Evolutionary conservation across 2,113 vertebrate genomes (phyloP).

Genomic region (Eulacestoma nigropectus): DNA sequence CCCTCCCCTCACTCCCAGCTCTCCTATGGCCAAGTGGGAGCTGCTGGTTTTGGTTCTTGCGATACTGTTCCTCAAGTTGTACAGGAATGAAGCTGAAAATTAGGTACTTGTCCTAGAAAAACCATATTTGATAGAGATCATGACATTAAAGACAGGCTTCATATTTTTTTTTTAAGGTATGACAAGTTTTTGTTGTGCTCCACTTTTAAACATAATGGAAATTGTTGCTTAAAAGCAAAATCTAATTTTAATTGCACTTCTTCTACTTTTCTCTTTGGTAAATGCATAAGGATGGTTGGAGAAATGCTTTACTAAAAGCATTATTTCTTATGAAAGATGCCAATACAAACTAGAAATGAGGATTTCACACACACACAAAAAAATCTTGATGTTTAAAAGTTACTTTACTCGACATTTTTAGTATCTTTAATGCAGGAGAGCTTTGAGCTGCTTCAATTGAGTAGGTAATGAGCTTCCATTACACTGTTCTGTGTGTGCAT

Average conservation of each 20-base stretch:
- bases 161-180: background rate
- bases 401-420: background rate
- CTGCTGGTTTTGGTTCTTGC: background rate
- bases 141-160: background rate
- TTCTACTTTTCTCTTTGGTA: background rate
- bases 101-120: background rate
- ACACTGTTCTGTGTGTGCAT: background rate
- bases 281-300: background rate
- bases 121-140: background rate
- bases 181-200: background rate
- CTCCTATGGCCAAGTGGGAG: background rate
- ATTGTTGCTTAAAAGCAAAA: background rate
- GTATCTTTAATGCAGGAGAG: background rate
- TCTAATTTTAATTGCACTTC: background rate
- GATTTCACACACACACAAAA: background rate
- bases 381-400: background rate
- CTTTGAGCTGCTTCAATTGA: background rate
- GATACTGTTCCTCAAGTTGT: background rate
- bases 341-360: background rate
- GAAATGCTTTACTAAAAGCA: background rate
- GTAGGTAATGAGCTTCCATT: background rate
- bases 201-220: background rate
- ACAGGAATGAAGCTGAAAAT: background rate
- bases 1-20: fast-evolving
- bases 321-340: background rate